Evolutionary conservation across 2,797 vertebrate species (phyloP).

Genomic region (Carcharodon carcharias): DNA sequence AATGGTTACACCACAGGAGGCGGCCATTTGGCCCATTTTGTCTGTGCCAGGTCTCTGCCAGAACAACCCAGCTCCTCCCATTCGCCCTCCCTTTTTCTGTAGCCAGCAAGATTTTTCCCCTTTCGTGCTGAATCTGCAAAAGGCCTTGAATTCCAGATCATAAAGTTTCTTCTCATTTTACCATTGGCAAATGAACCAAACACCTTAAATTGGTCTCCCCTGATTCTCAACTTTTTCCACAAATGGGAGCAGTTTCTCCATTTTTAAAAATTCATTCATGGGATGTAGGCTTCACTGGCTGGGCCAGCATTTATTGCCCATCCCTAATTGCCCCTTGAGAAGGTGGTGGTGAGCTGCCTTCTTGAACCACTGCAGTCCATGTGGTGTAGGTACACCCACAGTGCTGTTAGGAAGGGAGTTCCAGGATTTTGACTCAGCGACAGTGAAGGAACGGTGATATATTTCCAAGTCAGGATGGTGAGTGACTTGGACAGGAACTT

Average conservation of each 20-base stretch:
- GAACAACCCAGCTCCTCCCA: not conserved
- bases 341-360: no score
- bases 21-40: not conserved
- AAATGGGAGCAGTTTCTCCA: not conserved
- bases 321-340: no score
- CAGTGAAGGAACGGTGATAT: no score
- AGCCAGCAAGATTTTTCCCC: not conserved
- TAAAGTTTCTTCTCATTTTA: not conserved
- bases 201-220: not conserved
- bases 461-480: no score
- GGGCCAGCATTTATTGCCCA: no score
- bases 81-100: not conserved
- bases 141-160: not conserved
- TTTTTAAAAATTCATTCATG: no score
- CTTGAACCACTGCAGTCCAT: no score
- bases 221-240: not conserved
- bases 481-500: no score
- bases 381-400: no score
- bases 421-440: no score
- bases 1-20: not conserved
- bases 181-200: not conserved
- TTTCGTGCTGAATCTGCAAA: not conserved
- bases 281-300: no score
- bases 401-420: no score
- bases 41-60: not conserved